phyloP scores from a whole-genome alignment of 2,888 invertebrate genomes.

The Latrodectus hesperus region DNA sequence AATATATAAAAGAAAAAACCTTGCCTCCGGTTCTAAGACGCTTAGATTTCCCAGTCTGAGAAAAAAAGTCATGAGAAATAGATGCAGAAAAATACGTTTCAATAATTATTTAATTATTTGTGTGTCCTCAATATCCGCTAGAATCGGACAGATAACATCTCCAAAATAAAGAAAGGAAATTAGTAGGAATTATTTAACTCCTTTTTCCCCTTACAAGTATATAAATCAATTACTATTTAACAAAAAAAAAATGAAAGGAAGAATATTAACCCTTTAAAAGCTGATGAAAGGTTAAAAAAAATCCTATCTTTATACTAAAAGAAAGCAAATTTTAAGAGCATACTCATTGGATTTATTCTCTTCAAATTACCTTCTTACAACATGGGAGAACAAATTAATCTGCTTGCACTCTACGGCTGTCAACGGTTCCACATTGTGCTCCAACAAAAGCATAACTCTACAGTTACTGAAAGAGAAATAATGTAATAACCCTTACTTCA shows the following conservation, averaged over 20 bases:
- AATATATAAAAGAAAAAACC: too few relatives aligned
- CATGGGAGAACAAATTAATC: constrained; percentile 32
- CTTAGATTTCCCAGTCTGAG: too few relatives aligned
- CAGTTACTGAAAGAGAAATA: constrained; percentile 15
- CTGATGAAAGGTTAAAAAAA: background rate
- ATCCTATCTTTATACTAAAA: background rate
- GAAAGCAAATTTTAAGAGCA: background rate
- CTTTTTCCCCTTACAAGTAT: background rate
- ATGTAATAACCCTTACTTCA: background rate
- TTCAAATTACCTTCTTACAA: constrained; percentile 53
- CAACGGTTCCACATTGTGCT: constrained; percentile 30
- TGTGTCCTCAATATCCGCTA: too few relatives aligned
- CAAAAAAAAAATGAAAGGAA: background rate
- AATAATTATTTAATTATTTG: too few relatives aligned
- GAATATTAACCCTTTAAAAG: background rate
- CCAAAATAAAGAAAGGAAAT: too few relatives aligned
- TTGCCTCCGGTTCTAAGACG: too few relatives aligned
- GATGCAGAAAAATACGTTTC: too few relatives aligned
- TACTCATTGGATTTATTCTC: constrained; percentile 42
- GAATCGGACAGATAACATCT: too few relatives aligned
- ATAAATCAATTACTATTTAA: background rate
- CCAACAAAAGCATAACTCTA: constrained; percentile 30
- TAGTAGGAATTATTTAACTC: too few relatives aligned
- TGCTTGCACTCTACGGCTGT: constrained; percentile 2
- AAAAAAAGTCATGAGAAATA: too few relatives aligned